Base-by-base conservation (phyloP, 2,888 invertebrate genomes). In the Crossocerus cetratus region DNA sequence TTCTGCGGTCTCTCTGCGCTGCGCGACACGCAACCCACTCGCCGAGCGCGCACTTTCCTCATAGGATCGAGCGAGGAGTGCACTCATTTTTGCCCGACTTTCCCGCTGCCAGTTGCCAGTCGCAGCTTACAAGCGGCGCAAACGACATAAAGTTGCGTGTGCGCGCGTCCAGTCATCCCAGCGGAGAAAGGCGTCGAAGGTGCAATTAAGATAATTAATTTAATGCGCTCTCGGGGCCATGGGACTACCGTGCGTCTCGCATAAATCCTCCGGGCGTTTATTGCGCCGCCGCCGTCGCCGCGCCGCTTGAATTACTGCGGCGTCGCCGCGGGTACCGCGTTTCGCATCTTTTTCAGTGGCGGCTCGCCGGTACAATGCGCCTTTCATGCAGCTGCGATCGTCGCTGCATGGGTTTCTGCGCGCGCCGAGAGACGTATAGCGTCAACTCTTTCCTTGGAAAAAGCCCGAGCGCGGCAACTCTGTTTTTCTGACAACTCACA, bases 131-230 rank as follows among this genome's bases (percentile, higher is more conserved):
- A 61, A 62, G 69, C 55, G 69, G 61, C 53, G 54, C 69, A 73
- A 73, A 73, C 61, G 72, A 61, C 53, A 58, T 72, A 73, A 73
- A 73, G 70, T 70, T 53, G 59, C 63, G 45, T 58, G 56, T n/a
- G n/a, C n/a, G n/a, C n/a, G n/a, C n/a, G n/a, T n/a, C n/a, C n/a
- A n/a, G n/a, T n/a, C n/a, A n/a, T n/a, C n/a, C n/a, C n/a, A n/a
- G n/a, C n/a, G n/a, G n/a, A n/a, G n/a, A 83, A 80, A 85, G 84
- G 86, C 86, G 85, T 83, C 82, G 81, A 80, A 80, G 83, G 80
- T 79, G 83, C 82, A 85, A 87, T 87, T 87, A 87, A 87, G 85
- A 84, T 88, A 87, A 89, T 87, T 86, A 85, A 87, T 87, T 85
- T 85, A 84, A 86, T 86, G 80, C 81, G 84, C 63, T 69, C 82